phyloP scores from a whole-genome alignment of 2,797 vertebrate genomes.

The Crenichthys baileyi region DNA sequence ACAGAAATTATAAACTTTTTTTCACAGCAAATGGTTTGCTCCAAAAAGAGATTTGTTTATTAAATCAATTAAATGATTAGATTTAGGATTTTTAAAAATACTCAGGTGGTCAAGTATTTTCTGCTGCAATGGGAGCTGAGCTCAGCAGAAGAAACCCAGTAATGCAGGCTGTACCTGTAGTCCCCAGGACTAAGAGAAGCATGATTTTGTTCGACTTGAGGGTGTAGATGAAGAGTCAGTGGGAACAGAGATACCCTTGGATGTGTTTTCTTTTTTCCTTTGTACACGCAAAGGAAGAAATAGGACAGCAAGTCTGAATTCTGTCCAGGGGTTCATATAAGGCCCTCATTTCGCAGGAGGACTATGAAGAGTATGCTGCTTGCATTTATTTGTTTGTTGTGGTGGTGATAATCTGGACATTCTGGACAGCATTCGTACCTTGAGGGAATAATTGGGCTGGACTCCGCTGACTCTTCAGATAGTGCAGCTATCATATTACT shows the following conservation, averaged over 20 bases:
- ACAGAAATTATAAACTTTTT: background rate
- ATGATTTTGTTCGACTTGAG: slow-evolving; percentile 39
- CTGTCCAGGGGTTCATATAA: slow-evolving; percentile 19
- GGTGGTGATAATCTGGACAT: slow-evolving; percentile 22
- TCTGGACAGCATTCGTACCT: slow-evolving; percentile 11
- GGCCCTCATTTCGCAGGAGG: background rate
- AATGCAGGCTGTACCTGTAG: slow-evolving; percentile 12
- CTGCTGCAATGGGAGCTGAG: slow-evolving; percentile 32
- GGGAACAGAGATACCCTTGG: slow-evolving; percentile 17
- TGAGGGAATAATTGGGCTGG: slow-evolving; percentile 21
- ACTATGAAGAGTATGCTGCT: slow-evolving; percentile 27
- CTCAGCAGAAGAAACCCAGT: slow-evolving; percentile 17
- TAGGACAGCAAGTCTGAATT: slow-evolving; percentile 23
- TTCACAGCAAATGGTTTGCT: background rate
- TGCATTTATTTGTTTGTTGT: slow-evolving; percentile 21
- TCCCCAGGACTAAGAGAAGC: slow-evolving; percentile 15
- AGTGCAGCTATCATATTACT: background rate
- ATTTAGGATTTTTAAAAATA: background rate
- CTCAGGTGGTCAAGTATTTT: slow-evolving; percentile 40
- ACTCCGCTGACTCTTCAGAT: slow-evolving; percentile 7
- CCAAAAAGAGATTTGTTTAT: slow-evolving; percentile 20
- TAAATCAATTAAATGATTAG: background rate
- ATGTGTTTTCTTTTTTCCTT: background rate
- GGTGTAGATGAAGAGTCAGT: slow-evolving; percentile 18
- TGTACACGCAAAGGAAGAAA: slow-evolving; percentile 18